phyloP scores from a whole-genome alignment of 2,113 vertebrate genomes.

The Rhinoderma darwinii region DNA sequence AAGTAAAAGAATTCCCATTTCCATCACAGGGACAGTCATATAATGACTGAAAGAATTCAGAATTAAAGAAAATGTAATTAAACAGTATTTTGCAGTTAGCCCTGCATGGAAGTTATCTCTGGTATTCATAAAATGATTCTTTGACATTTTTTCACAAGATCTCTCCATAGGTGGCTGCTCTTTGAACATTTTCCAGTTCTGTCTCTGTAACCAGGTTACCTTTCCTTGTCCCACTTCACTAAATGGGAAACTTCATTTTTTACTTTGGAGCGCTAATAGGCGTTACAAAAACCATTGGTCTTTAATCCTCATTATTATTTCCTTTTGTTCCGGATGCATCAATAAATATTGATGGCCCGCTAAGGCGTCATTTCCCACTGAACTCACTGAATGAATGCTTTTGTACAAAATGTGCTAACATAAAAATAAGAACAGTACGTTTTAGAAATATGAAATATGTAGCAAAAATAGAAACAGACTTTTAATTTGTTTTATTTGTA shows the following conservation, averaged over 20 bases:
- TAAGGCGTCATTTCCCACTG: neutral
- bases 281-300: conserved; percentile 10
- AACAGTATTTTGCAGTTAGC: conserved; percentile 74
- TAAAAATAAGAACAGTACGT: neutral
- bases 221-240: conserved; percentile 67
- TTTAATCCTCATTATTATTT: conserved; percentile 22
- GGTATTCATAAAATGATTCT: conserved; percentile 69
- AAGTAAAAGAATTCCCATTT: conserved; percentile 73
- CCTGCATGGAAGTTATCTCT: conserved; percentile 72
- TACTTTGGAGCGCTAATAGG: conserved; percentile 21
- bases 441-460: too few relatives aligned
- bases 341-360: neutral
- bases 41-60: conserved; percentile 75
- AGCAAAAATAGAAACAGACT: too few relatives aligned
- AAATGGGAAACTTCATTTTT: conserved; percentile 52
- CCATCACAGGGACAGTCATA: conserved; percentile 71
- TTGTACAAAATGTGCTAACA: neutral
- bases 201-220: conserved; percentile 76
- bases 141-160: conserved; percentile 68
- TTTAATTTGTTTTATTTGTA: too few relatives aligned
- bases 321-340: neutral
- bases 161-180: conserved; percentile 71
- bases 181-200: conserved; percentile 73
- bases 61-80: conserved; percentile 74
- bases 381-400: neutral